phyloP scores from a whole-genome alignment of 2,888 invertebrate genomes.

The Scrobipalpa atriplicella region DNA sequence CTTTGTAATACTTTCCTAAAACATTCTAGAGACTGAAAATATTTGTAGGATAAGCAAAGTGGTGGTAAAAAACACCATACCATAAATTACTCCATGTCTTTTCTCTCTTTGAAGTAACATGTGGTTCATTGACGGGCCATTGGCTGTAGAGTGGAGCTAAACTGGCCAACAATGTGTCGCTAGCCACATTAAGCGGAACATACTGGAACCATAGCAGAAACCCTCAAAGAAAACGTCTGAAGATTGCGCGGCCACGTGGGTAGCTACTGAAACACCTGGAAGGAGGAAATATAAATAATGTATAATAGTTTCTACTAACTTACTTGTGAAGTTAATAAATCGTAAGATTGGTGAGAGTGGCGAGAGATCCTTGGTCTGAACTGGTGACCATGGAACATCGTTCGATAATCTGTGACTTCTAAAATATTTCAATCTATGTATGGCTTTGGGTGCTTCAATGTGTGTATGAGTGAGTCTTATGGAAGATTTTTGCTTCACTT shows the following conservation, averaged over 20 bases:
- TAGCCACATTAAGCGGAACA: not conserved
- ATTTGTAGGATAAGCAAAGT: not conserved
- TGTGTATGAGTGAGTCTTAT: no score
- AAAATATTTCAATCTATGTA: no score
- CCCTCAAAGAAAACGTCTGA: not conserved
- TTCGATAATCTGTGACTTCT: no score
- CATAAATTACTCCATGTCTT: not conserved
- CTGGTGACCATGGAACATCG: no score
- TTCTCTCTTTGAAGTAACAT: not conserved
- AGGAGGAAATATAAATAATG: not conserved
- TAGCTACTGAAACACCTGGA: not conserved
- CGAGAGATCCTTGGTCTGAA: no score
- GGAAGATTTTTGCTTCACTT: no score
- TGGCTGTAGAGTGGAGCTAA: not conserved
- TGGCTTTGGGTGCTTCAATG: no score
- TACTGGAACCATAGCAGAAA: not conserved
- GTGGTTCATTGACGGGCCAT: conserved; percentile 3
- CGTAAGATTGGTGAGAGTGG: no score
- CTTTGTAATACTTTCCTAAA: not conserved
- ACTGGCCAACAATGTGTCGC: conserved; percentile 2
- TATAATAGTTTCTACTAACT: no score
- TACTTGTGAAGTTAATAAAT: no score
- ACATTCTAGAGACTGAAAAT: not conserved
- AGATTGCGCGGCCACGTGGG: not conserved
- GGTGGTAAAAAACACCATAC: not conserved